phyloP scores from a whole-genome alignment of 2,888 invertebrate species.

The Meiosimyza platycephala region DNA sequence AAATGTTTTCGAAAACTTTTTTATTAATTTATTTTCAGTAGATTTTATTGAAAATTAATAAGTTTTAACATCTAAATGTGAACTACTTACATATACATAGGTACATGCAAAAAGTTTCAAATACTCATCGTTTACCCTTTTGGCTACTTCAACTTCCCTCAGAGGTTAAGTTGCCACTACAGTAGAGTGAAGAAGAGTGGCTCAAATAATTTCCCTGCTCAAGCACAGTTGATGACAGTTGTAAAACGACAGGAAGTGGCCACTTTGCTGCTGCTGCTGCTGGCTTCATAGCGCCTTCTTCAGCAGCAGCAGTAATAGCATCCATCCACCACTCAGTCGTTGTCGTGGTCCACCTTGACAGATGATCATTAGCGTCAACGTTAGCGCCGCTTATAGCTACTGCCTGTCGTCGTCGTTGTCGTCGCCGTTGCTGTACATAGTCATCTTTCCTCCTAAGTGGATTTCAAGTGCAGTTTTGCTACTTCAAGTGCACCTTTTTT shows the following conservation, averaged over 20 bases:
- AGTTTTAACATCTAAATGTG: too few relatives aligned
- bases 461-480: constrained; percentile 46
- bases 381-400: constrained; percentile 9
- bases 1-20: too few relatives aligned
- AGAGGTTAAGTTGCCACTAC: too few relatives aligned
- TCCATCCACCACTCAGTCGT: background rate
- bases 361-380: constrained; percentile 5
- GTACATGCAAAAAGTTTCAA: too few relatives aligned
- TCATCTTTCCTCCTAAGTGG: constrained; percentile 33
- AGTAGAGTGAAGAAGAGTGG: background rate
- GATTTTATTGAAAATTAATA: too few relatives aligned
- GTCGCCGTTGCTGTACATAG: background rate
- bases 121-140: too few relatives aligned
- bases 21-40: too few relatives aligned
- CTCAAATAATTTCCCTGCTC: constrained; percentile 44
- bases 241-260: constrained; percentile 49
- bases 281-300: background rate
- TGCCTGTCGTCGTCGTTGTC: constrained; percentile 13
- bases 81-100: too few relatives aligned
- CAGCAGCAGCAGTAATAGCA: too few relatives aligned
- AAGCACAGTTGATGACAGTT: constrained; percentile 43
- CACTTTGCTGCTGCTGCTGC: constrained; percentile 46
- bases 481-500: constrained; percentile 43
- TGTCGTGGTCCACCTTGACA: background rate
- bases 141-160: too few relatives aligned